A percentile compares a stretch with the other conserved stretches of the same genome.
phyloP scores from a whole-genome alignment of 1,140 invertebrate species.

The Vanessa tameamea region DNA sequence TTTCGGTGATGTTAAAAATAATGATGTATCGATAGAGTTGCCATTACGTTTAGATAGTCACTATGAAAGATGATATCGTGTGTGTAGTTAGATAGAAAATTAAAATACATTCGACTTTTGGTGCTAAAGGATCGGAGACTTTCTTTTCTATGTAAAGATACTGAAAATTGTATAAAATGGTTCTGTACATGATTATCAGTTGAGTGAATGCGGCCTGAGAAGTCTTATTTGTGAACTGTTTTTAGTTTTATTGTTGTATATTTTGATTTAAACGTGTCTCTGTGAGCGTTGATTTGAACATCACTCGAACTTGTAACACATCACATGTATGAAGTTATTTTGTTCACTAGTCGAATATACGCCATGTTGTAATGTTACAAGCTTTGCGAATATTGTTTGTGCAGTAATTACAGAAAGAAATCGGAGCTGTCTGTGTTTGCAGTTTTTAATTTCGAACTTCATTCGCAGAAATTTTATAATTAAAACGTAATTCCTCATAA shows the following conservation, averaged over 20 bases:
- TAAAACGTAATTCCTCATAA: not conserved
- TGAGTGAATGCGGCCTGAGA: not conserved
- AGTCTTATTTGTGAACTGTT: not conserved
- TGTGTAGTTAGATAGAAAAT: conserved; percentile 65
- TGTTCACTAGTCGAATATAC: conserved; percentile 2
- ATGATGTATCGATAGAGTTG: conserved; percentile 20
- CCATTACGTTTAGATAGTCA: conserved; percentile 45
- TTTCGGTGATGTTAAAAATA: not conserved
- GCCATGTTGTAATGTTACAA: not conserved
- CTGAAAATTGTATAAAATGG: not conserved
- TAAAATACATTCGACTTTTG: conserved; percentile 70
- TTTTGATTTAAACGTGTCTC: too few relatives aligned
- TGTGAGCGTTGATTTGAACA: not conserved
- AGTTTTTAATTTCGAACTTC: not conserved
- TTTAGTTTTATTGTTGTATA: too few relatives aligned
- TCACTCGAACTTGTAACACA: not conserved
- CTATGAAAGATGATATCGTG: conserved; percentile 42
- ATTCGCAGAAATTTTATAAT: not conserved
- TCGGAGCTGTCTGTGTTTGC: not conserved
- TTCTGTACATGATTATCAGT: not conserved
- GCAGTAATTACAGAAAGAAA: not conserved
- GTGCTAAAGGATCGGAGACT: conserved; percentile 58
- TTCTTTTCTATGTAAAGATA: conserved; percentile 2
- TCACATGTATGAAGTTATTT: not conserved
- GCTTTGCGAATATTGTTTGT: not conserved